Conservation (phyloP, 2,113 vertebrate species). For the Tachuris rubrigastra region DNA sequence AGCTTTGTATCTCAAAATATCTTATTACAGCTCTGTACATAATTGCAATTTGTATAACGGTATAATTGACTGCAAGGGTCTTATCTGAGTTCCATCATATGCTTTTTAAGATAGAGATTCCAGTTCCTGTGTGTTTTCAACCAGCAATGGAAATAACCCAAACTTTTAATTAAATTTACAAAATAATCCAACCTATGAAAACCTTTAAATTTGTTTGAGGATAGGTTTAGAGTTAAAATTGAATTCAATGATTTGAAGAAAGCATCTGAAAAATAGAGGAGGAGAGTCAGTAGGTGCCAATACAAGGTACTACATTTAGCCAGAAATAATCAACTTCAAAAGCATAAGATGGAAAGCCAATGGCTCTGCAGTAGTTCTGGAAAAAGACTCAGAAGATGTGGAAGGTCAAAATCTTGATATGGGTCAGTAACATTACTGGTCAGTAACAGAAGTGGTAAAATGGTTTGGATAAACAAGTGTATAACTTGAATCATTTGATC, state of each 20-base stretch:
- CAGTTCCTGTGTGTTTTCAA: neutral
- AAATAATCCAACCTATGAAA: neutral
- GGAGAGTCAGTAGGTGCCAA: neutral
- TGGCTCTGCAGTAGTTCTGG: neutral
- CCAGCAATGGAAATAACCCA: neutral
- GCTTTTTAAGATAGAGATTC: neutral
- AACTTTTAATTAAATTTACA: neutral
- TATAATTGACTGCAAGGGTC: neutral
- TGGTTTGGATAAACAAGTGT: neutral
- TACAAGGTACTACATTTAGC: neutral
- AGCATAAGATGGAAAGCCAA: neutral
- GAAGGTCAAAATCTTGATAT: neutral
- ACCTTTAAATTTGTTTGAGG: neutral
- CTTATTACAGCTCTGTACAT: neutral
- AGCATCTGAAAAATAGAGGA: neutral
- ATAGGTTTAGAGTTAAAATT: neutral
- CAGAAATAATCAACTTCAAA: neutral
- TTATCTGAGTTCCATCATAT: accelerated
- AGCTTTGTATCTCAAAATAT: neutral
- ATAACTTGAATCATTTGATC: neutral
- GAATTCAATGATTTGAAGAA: neutral
- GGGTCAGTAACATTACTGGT: no score
- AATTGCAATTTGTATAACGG: neutral
- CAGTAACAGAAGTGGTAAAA: neutral
- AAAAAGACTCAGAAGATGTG: neutral